These are phyloP conservation scores for Andrena hattorfiana DNA, from an alignment of 2,888 invertebrate species.

Conservation along the genomic window DNA sequence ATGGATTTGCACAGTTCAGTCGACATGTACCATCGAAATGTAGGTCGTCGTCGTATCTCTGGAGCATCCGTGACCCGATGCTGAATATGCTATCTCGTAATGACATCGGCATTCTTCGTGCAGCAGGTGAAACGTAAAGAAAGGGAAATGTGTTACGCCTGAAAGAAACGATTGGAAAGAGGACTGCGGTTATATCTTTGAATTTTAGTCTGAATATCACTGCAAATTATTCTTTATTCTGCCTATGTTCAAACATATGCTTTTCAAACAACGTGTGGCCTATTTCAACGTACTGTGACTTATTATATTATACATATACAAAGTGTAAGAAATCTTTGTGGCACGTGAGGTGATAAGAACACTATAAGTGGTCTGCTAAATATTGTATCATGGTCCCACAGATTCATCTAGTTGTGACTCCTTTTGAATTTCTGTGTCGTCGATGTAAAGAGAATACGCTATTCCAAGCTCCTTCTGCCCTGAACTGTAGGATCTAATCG, in stretches of 20 bases:
- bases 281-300: conserved; percentile 7
- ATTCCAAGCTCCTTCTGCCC: conserved; percentile 80
- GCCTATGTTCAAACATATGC: conserved; percentile 20
- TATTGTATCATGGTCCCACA: not conserved
- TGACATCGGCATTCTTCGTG: conserved; percentile 37
- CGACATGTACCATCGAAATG: conserved; percentile 34
- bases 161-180: not conserved
- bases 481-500: conserved; percentile 84
- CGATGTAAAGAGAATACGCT: conserved; percentile 77
- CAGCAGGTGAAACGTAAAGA: not conserved
- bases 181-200: conserved; percentile 1
- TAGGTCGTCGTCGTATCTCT: conserved; percentile 18
- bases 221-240: no score
- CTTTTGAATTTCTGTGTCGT: conserved; percentile 77
- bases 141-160: not conserved
- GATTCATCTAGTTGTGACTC: conserved; percentile 45
- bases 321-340: conserved; percentile 44
- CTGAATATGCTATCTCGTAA: conserved; percentile 49
- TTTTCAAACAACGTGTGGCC: not conserved
- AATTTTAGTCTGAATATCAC: not conserved
- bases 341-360: conserved; percentile 13
- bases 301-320: conserved; percentile 33
- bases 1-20: not conserved
- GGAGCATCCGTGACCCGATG: conserved; percentile 29
- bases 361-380: not conserved